These are phyloP conservation scores for Galagoides demidoff DNA, from an alignment of 2,797 vertebrate genomes.

Conservation along the genomic window DNA sequence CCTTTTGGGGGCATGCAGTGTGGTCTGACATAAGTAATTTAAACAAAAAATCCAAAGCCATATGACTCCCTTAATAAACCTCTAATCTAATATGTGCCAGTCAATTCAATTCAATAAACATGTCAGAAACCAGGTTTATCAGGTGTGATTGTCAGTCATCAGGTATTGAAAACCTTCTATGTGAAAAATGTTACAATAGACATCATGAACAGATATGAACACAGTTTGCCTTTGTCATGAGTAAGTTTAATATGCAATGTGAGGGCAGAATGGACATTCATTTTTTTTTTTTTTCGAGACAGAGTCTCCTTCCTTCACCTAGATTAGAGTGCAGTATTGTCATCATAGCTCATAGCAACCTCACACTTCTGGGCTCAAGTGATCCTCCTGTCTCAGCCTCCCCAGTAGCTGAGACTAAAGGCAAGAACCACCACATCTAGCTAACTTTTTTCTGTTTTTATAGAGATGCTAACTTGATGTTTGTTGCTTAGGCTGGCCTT, in stretches of 20 bases:
- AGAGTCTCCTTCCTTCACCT: no score
- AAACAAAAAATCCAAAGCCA: not conserved
- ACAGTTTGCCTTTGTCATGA: slow-evolving; percentile 30
- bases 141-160: not conserved
- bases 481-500: no score
- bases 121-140: not conserved
- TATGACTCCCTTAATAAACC: slow-evolving; percentile 6
- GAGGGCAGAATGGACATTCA: slow-evolving; percentile 12
- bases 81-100: not conserved
- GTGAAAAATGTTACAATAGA: not conserved
- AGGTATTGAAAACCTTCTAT: slow-evolving; percentile 1
- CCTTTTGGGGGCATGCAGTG: not conserved
- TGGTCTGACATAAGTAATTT: not conserved
- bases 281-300: no score
- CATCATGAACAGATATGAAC: slow-evolving; percentile 28
- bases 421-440: no score
- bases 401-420: no score
- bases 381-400: no score
- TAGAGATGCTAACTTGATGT: no score
- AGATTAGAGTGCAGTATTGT: no score
- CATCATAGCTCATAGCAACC: no score
- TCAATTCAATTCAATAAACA: slow-evolving; percentile 13
- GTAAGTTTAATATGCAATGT: slow-evolving; percentile 18
- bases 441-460: no score
- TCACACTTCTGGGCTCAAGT: no score